A percentile compares a stretch with the other conserved stretches of the same genome.
Evolutionary conservation across 2,888 invertebrate genomes (phyloP).

Genomic region (Heliconius aoede): DNA sequence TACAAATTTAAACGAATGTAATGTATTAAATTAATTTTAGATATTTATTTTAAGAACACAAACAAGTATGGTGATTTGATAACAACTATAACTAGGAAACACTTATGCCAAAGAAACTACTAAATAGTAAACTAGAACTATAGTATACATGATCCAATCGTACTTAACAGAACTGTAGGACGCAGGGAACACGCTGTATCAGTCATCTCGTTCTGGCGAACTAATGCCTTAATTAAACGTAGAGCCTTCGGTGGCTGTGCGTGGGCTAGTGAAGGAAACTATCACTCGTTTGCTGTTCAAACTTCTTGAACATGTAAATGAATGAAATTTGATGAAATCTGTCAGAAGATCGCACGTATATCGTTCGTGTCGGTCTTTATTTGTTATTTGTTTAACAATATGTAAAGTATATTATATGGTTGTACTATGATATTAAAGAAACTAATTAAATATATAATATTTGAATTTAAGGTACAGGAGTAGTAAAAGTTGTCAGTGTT

Average conservation of each 20-base stretch:
- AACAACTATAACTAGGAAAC: constrained; percentile 6
- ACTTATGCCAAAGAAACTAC: not conserved
- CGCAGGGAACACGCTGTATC: constrained; percentile 55
- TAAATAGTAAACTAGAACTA: not conserved
- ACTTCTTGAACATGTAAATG: not conserved
- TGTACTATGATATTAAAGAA: too few relatives aligned
- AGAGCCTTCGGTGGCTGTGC: constrained; percentile 59
- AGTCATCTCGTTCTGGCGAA: constrained; percentile 56
- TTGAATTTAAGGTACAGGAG: too few relatives aligned
- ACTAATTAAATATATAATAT: too few relatives aligned
- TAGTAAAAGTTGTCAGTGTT: too few relatives aligned
- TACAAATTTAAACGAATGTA: too few relatives aligned
- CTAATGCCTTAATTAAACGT: constrained; percentile 72
- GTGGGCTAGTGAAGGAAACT: constrained; percentile 43
- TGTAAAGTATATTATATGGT: too few relatives aligned
- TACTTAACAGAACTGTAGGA: constrained; percentile 56
- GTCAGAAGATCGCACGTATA: not conserved
- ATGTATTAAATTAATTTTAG: too few relatives aligned
- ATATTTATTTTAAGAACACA: not conserved
- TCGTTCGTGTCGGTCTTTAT: too few relatives aligned
- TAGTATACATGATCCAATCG: constrained; percentile 54
- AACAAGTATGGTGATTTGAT: constrained; percentile 21
- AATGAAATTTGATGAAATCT: not conserved
- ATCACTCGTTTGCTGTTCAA: not conserved
- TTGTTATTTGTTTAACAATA: too few relatives aligned